These are phyloP conservation scores for Sebastes cheni DNA, from an alignment of 2,797 vertebrate genomes.

Conservation along the genomic window DNA sequence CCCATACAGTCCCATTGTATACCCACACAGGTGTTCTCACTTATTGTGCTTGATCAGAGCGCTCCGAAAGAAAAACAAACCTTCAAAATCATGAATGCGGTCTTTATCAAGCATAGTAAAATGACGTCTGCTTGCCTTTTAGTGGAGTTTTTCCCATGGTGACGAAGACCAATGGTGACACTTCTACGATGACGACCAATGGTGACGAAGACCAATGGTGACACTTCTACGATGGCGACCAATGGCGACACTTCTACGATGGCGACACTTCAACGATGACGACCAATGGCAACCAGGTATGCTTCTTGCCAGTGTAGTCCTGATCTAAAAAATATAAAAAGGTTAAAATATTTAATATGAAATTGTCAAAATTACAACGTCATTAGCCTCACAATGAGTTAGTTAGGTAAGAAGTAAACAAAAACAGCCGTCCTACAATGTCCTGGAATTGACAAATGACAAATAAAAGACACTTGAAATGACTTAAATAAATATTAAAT, in stretches of 20 bases:
- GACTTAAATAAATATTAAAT: too few relatives aligned
- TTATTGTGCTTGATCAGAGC: not conserved
- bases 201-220: constrained; percentile 71
- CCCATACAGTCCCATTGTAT: rapidly evolving
- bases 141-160: constrained; percentile 87
- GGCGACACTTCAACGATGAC: not conserved
- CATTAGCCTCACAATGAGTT: too few relatives aligned
- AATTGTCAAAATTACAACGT: too few relatives aligned
- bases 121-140: constrained; percentile 82
- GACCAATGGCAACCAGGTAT: not conserved
- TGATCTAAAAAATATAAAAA: not conserved
- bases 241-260: constrained; percentile 65
- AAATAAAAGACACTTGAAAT: too few relatives aligned
- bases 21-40: not conserved
- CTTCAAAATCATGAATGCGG: not conserved
- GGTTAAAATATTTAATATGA: not conserved
- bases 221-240: not conserved
- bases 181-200: constrained; percentile 54
- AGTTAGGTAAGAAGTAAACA: too few relatives aligned
- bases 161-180: constrained; percentile 65
- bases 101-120: not conserved
- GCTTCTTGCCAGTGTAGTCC: not conserved
- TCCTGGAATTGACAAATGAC: too few relatives aligned
- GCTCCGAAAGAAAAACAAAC: not conserved
- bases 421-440: too few relatives aligned